Evolutionary conservation across 30 jellyfish, hydroid and myxozoan genomes (phyloP).

Genomic region (Hydra vulgaris): DNA sequence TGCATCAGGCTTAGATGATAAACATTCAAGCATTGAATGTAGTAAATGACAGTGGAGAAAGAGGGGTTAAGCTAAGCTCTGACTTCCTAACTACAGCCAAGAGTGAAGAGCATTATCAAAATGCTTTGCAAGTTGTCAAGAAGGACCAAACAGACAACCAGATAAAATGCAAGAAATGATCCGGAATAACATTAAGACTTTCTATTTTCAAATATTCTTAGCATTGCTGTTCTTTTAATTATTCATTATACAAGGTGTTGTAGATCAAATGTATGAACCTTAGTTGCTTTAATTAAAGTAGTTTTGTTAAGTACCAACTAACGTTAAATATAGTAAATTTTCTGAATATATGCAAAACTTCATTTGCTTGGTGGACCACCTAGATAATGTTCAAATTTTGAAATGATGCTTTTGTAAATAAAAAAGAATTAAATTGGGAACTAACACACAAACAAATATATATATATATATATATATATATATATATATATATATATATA

Average conservation of each 20-base stretch:
- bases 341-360: neutral
- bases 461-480: no score
- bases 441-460: no score
- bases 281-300: neutral
- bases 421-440: neutral
- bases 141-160: neutral
- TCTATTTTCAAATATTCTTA: neutral
- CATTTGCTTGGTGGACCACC: neutral
- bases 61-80: neutral
- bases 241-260: neutral
- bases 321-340: no score
- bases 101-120: neutral
- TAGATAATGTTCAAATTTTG: constrained; percentile 4
- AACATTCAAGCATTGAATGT: neutral
- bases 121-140: neutral
- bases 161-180: neutral
- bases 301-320: neutral
- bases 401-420: neutral
- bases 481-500: no score
- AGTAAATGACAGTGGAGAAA: neutral
- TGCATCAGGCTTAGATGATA: neutral
- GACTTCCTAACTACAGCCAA: neutral
- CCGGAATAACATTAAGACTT: neutral
- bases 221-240: neutral
- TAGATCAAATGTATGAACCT: neutral